Conservation (phyloP, 2,888 invertebrate species). For the Zygothrica quintamaculata region DNA sequence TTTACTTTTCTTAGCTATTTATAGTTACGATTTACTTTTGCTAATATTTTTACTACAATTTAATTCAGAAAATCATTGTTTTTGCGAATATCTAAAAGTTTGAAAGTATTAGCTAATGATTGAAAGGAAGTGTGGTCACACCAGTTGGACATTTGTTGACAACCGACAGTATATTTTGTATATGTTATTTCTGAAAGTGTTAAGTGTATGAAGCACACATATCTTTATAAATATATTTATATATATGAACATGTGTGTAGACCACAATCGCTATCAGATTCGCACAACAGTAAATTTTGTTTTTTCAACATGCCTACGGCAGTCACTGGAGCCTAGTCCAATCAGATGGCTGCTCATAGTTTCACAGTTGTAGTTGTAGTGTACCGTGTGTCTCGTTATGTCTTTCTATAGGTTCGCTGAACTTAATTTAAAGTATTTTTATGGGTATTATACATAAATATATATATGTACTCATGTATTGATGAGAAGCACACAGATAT, state of each 20-base stretch:
- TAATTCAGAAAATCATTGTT: conserved; percentile 10
- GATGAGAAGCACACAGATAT: not conserved
- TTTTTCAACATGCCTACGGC: conserved; percentile 9
- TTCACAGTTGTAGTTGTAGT: conserved; percentile 22
- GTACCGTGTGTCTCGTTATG: conserved; percentile 27
- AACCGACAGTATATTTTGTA: conserved; percentile 30
- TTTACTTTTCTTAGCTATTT: conserved; percentile 65
- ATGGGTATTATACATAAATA: conserved; percentile 2
- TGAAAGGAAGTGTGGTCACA: not conserved
- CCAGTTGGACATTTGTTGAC: conserved; percentile 36
- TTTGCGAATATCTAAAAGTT: not conserved
- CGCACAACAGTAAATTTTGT: conserved; percentile 35
- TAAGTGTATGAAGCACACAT: not conserved
- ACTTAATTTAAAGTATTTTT: conserved; percentile 21
- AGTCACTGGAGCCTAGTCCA: conserved; percentile 8
- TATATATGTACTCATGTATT: conserved; percentile 10
- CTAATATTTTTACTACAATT: conserved; percentile 32
- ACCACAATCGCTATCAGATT: conserved; percentile 45
- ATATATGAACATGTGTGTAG: conserved; percentile 1
- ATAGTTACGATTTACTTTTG: conserved; percentile 55
- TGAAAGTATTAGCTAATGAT: not conserved
- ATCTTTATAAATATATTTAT: conserved; percentile 1
- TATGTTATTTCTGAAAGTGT: conserved; percentile 30
- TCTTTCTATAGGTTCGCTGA: conserved; percentile 50
- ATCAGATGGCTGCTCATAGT: conserved; percentile 19